Percentiles rank a stretch among this genome's conserved stretches.
Conservation (phyloP, 2,113 vertebrate species). For the Peucedramus taeniatus region DNA sequence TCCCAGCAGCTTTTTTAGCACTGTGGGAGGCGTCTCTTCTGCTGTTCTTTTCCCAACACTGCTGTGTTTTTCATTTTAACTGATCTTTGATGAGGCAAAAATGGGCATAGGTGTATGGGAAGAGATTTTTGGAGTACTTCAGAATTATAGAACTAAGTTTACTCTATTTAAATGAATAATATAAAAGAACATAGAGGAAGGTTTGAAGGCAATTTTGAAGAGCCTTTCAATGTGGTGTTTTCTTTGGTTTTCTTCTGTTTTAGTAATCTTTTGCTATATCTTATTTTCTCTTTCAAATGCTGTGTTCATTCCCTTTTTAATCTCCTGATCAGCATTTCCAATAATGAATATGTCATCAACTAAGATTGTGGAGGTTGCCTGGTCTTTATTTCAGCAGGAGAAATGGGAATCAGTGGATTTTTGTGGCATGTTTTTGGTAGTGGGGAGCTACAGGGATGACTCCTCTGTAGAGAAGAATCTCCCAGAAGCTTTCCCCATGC, state of each 20-base stretch:
- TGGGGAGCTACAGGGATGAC: rapidly evolving
- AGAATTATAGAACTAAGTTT: neutral
- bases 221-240: neutral
- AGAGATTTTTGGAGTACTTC: neutral
- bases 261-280: neutral
- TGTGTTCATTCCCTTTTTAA: neutral
- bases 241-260: neutral
- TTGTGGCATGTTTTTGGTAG: neutral
- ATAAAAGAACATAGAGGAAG: neutral
- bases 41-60: neutral
- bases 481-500: neutral
- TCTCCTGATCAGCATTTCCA: neutral
- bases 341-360: neutral
- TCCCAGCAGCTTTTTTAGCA: neutral
- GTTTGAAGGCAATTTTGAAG: neutral
- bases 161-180: neutral
- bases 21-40: neutral
- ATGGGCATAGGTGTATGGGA: neutral
- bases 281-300: neutral
- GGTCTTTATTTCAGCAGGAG: neutral
- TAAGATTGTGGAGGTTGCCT: neutral
- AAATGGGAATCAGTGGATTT: neutral
- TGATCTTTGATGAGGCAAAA: neutral
- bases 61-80: neutral
- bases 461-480: neutral